Percentiles rank a stretch among this genome's conserved stretches.
phyloP scores from a whole-genome alignment of 2,113 vertebrate species.

The Pitta sordida region DNA sequence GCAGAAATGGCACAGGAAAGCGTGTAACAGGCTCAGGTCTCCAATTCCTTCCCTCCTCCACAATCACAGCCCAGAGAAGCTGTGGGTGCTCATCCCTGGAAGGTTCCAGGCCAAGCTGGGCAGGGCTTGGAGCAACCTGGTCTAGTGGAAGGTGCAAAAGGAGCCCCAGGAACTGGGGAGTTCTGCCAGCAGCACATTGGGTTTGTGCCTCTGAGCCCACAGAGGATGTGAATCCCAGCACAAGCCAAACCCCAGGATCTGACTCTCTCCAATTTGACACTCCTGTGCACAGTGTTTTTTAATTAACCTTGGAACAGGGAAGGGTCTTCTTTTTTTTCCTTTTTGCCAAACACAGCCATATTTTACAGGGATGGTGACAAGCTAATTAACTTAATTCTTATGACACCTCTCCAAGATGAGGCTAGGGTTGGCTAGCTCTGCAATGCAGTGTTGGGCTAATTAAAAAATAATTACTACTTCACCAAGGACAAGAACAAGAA shows the following conservation, averaged over 20 bases:
- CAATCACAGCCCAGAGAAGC: neutral
- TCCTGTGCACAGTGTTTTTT: conserved; percentile 55
- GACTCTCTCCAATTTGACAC: conserved; percentile 4
- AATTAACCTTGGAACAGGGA: conserved; percentile 78
- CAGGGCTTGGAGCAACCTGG: neutral
- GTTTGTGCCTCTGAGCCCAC: neutral
- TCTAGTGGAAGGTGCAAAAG: rapidly evolving
- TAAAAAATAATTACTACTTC: conserved; percentile 83
- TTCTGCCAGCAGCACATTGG: rapidly evolving
- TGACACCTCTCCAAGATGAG: conserved; percentile 77
- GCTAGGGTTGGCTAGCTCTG: conserved; percentile 70
- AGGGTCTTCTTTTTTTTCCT: conserved; percentile 35
- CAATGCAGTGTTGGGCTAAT: conserved; percentile 73
- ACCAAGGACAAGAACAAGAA: conserved; percentile 80
- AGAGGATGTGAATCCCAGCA: neutral
- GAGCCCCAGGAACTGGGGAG: rapidly evolving
- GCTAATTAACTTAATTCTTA: conserved; percentile 84
- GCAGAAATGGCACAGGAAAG: neutral
- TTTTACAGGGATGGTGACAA: conserved; percentile 77
- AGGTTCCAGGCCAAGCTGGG: neutral
- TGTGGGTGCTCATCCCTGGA: neutral
- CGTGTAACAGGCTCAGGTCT: rapidly evolving
- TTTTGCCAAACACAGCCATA: conserved; percentile 68
- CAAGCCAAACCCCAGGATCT: neutral
- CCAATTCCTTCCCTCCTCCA: neutral